Evolutionary conservation across 2,113 vertebrate species (phyloP), one percentile per base, ranked within the genome.

Genomic region (Phaetusa simplex): DNA sequence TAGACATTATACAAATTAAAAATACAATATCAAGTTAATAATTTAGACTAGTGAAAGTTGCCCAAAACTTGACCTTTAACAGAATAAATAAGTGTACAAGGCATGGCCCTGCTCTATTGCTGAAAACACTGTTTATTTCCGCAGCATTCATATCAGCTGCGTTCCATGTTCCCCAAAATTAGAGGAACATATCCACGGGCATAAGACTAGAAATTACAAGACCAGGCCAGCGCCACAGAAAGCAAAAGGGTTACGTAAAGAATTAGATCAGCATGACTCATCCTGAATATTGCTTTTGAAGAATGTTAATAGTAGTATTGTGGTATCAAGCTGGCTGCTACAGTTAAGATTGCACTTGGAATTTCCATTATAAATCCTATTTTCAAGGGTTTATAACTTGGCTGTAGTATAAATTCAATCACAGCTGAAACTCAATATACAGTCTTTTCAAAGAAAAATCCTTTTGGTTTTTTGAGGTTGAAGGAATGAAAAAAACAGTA

Each of bases 331-430:
- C 86, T 97, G 91, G 82, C 78, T 94, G 93, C 50, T 80, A 88
- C 90, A 90, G 93, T 97, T 91, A 92, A 93, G 66, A 88, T 71
- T 96, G 53, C 56, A 93, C 96, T 97, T 96, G 94, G 94, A n/a
- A n/a, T 97, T 98, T 97, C 96, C 93, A 98, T 98, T 97, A 98
- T 93, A 97, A 98, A 97, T 97, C 90, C 96, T 97, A 96, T 98
- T 98, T 98, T 97, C 85, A 23, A 96, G 95, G 81, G 85, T 96
- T 98, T 98, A 97, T 98, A 95, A 95, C 95, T 91, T 96, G 94
- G 92, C 94, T 97, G 64, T 95, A 97, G 74, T 93, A 98, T 97
- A 97, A 98, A 98, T 97, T 97, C 96, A 97, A 95, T 97, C 82
- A 56, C 90, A 91, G 78, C 52, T 96, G 93, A 97, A 97, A 97